Base-by-base conservation (phyloP, 2,797 vertebrate species). In the Pelochelys cantorii region DNA sequence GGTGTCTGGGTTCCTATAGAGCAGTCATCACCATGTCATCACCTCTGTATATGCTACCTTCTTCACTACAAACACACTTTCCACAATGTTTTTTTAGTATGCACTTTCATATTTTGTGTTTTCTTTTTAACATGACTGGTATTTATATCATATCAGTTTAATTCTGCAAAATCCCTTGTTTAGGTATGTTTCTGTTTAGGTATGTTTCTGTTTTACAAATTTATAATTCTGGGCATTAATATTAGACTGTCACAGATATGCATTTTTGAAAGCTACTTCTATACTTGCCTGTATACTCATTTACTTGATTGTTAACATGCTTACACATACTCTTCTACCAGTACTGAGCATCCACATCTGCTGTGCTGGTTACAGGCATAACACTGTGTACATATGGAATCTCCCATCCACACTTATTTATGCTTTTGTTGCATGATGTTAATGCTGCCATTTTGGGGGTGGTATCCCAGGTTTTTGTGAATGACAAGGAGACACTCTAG, bases 1-100 rank as follows among this genome's bases (percentile, higher is more conserved):
- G 25, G 25, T 11, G 1, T 34, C 27, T 90, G 6, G 52, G 1
- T 59, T 65, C 60, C 31, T 31, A 62, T 62, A 54, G 0, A 1
- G 1, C 34, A 65, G 55, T 93, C 27, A 91, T 93, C 55, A 31
- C 5, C 71, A 2, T 34, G 13, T 25, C 0, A 0, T 31, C 82
- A 31, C 9, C 31, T 75, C 81, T 90, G 0, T 0, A 89, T 90
- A 18, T 75, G 75, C 31, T 60, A 84, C 87, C 1, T 1, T 5
- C 23, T 81, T 15, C n/a, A 5, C 15, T 65, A 87, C 1, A 4
- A 87, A 56, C 14, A 52, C 11, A 62, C 86, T 85, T 84, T 52
- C 57, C 54, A 81, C 78, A 60, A 60, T 85, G 4, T 4, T 37
- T 2, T 1, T 86, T 34, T 3, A 3, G 52, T 81, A 37, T 78